Evolutionary conservation across 2,888 invertebrate genomes (phyloP), one percentile per base, ranked within the genome.

Genomic region (Brachylomia viminalis): DNA sequence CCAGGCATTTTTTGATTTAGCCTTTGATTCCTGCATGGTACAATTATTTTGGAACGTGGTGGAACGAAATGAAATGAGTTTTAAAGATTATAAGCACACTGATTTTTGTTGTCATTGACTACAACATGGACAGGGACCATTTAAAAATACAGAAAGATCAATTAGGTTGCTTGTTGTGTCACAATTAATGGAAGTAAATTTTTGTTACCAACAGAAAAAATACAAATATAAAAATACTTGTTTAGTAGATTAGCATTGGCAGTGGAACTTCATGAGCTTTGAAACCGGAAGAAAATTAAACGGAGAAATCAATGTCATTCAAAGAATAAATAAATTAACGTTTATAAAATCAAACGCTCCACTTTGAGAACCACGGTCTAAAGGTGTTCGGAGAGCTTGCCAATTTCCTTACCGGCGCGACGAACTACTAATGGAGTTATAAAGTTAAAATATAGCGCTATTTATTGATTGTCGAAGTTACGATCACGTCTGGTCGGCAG

Each of bases 381-480:
- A 76, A 86, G 85, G 87, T 80, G 73, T 76, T 77, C 81, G 61
- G 62, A 79, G 86, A 84, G 88, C 87, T 84, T 83, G 88, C 86
- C 90, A 90, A 90, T 90, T 90, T 90, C 89, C 89, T 85, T 74
- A 82, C 85, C 77, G 74, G 72, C 67, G 64, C 84, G 81, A 88
- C 83, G 86, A 77, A 82, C 79, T 87, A 84, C 87, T 88, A 87
- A 88, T 85, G 74, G 84, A 86, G 87, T 88, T 87, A 87, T 85
- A 84, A 86, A 88, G 85, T 82, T 90, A 82, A 89, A 90, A 84
- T 83, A 86, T 85, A 58, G 76, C 75, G 71, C 79, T 80, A 86
- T 87, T 89, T 84, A 88, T 88, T 86, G 84, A 86, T 79, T 79
- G 71, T 72, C 72, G 70, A 59, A 65, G 59, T 61, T 54, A 49